Evolutionary conservation across 1,140 invertebrate genomes (phyloP).

Genomic region (Papilio xuthus): DNA sequence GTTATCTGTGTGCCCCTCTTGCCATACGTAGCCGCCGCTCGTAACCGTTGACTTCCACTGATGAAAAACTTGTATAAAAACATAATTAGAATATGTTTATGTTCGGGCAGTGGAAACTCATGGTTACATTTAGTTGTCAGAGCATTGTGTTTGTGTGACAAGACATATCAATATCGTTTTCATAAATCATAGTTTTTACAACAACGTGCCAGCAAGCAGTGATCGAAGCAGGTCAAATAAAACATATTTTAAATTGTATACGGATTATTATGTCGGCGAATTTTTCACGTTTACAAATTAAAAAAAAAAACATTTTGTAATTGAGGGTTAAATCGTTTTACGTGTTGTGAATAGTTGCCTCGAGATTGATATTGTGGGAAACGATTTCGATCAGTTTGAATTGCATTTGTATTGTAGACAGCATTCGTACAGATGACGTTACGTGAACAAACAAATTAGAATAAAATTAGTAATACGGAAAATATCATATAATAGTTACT

Average conservation of each 20-base stretch:
- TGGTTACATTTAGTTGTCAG: neutral
- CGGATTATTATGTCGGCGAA: constrained; percentile 30
- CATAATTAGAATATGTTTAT: neutral
- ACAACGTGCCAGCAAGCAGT: constrained; percentile 31
- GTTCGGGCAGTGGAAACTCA: neutral
- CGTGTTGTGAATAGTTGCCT: constrained; percentile 38
- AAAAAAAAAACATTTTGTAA: constrained; percentile 32
- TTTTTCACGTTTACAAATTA: constrained; percentile 31
- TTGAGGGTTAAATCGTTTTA: constrained; percentile 31
- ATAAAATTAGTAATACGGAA: constrained; percentile 32
- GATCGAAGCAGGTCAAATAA: constrained; percentile 18
- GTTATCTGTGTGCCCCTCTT: constrained; percentile 72
- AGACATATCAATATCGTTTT: constrained; percentile 77
- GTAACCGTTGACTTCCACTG: constrained; percentile 32
- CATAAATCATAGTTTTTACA: constrained; percentile 47
- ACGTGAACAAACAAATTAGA: constrained; percentile 34
- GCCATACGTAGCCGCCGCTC: constrained; percentile 59
- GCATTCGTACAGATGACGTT: constrained; percentile 35
- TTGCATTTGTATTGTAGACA: constrained; percentile 44
- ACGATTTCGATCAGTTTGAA: constrained; percentile 33
- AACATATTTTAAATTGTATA: constrained; percentile 39
- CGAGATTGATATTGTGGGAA: constrained; percentile 25
- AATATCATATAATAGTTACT: constrained; percentile 20
- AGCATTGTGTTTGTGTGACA: constrained; percentile 49
- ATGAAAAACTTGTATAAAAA: constrained; percentile 43